Conservation (phyloP, 2,888 invertebrate genomes). For the Arrhopalites spinosus region DNA sequence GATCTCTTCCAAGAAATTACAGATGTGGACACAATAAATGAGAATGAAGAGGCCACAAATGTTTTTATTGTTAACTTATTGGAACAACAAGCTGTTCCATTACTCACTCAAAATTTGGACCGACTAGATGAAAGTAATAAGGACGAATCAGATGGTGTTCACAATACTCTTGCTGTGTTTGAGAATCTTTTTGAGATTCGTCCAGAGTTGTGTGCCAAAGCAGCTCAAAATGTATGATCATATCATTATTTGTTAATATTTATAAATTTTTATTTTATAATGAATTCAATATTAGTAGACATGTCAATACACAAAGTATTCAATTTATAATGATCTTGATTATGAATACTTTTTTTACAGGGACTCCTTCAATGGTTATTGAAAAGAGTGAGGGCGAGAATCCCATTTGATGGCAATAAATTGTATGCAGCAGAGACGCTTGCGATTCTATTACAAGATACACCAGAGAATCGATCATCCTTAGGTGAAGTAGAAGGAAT, state of each 20-base stretch:
- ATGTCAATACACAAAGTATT: neutral
- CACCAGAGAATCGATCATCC: constrained; percentile 76
- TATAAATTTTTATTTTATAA: constrained; percentile 2
- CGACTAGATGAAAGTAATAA: constrained; percentile 89
- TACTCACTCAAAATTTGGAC: constrained; percentile 90
- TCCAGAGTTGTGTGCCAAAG: constrained; percentile 80
- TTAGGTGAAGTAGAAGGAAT: constrained; percentile 95
- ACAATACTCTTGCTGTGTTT: constrained; percentile 87
- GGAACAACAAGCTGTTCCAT: constrained; percentile 85
- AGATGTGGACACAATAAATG: constrained; percentile 93
- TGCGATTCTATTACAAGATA: constrained; percentile 90
- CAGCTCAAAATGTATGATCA: constrained; percentile 67
- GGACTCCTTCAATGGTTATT: constrained; percentile 91
- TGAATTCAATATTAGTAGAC: neutral
- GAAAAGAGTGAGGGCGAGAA: constrained; percentile 83
- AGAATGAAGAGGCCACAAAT: constrained; percentile 89
- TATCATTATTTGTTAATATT: neutral
- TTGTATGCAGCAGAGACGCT: constrained; percentile 94
- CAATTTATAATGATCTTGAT: no score
- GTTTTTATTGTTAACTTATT: constrained; percentile 84
- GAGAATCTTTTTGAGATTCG: constrained; percentile 94
- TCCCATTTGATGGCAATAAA: constrained; percentile 93
- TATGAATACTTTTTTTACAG: no score
- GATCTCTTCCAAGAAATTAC: constrained; percentile 81
- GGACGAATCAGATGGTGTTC: constrained; percentile 95